phyloP scores from a whole-genome alignment of 2,113 vertebrate genomes.

The Ammodytes marinus region DNA sequence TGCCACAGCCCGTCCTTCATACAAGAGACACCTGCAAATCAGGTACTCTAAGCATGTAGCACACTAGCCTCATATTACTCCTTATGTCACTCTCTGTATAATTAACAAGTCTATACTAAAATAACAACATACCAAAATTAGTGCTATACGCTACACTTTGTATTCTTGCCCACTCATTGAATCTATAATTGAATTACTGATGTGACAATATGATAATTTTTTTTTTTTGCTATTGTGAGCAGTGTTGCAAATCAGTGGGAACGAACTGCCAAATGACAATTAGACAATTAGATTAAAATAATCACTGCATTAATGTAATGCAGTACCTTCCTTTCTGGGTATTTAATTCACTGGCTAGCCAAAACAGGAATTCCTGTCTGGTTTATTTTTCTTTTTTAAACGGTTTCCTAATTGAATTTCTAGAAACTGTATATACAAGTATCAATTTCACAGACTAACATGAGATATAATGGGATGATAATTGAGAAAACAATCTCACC shows the following conservation, averaged over 20 bases:
- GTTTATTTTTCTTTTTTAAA: not conserved
- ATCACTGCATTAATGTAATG: not conserved
- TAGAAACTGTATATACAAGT: not conserved
- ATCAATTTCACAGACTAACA: not conserved
- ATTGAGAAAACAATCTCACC: not conserved
- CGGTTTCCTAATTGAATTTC: not conserved
- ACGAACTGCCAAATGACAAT: not conserved
- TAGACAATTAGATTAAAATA: not conserved
- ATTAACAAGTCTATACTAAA: not conserved
- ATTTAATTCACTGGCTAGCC: not conserved
- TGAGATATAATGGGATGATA: not conserved
- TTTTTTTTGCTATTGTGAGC: not conserved
- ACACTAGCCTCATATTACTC: not conserved
- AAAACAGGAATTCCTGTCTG: not conserved
- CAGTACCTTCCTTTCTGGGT: not conserved
- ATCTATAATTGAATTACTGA: not conserved
- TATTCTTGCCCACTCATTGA: not conserved
- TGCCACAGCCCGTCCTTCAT: constrained; percentile 87
- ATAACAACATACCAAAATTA: not conserved
- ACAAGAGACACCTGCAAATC: constrained; percentile 92
- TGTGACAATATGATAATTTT: not conserved
- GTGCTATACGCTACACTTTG: not conserved
- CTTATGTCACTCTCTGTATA: not conserved
- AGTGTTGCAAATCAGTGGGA: not conserved
- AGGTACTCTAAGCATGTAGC: constrained; percentile 83